phyloP scores from a whole-genome alignment of 2,113 vertebrate genomes.

The Ctenomys sociabilis region DNA sequence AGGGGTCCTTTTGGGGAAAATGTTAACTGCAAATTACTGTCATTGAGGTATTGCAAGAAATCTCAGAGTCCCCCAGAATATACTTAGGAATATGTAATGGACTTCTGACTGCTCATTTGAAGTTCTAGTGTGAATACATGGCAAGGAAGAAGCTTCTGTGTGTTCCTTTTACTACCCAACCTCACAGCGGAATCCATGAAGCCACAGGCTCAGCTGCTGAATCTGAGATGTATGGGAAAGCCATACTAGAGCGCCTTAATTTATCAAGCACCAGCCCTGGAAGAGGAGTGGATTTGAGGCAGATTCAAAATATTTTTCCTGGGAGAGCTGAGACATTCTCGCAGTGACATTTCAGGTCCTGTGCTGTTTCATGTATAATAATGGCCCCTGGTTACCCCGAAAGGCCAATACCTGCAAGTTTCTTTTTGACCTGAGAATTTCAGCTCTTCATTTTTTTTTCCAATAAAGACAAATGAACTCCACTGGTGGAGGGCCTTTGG shows the following conservation, averaged over 20 bases:
- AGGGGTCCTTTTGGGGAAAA: neutral
- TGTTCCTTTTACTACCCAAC: constrained; percentile 52
- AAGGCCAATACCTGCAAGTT: neutral
- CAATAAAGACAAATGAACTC: neutral
- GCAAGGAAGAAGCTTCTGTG: constrained; percentile 45
- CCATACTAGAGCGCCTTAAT: neutral
- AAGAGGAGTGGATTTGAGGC: constrained; percentile 12
- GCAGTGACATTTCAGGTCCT: neutral
- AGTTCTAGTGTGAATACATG: constrained; percentile 54
- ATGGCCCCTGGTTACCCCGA: neutral
- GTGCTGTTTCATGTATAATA: neutral
- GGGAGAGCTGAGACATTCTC: neutral
- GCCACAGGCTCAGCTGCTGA: neutral
- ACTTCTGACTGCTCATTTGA: constrained; percentile 60
- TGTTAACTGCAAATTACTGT: constrained; percentile 20
- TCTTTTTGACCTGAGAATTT: constrained; percentile 25
- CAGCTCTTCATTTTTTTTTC: constrained; percentile 37
- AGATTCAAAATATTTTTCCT: neutral
- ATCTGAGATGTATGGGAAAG: neutral
- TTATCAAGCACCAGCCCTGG: neutral
- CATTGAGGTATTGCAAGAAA: constrained; percentile 39
- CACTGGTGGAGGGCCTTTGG: neutral
- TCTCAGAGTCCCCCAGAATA: neutral
- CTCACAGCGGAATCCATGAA: constrained; percentile 37
- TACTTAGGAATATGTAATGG: constrained; percentile 55